Conservation (phyloP, 2,888 invertebrate species). For the Callinectes sapidus region DNA sequence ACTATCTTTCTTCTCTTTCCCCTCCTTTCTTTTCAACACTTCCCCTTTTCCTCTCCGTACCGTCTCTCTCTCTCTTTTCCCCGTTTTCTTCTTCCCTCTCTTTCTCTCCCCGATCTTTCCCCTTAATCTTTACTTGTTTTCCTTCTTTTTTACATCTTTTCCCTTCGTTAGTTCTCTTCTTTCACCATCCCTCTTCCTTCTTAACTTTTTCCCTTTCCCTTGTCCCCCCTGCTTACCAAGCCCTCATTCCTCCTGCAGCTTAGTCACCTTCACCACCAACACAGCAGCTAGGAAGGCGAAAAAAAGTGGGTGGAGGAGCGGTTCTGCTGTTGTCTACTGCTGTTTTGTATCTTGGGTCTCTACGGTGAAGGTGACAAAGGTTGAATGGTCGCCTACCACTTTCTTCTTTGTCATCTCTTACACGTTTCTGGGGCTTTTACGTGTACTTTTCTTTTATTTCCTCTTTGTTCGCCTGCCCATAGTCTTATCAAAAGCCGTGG, state of each 20-base stretch:
- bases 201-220: neutral
- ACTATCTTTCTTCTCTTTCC: neutral
- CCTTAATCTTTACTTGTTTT: neutral
- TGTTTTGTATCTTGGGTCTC: neutral
- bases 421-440: neutral
- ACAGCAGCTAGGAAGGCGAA: neutral
- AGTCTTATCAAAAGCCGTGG: neutral
- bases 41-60: neutral
- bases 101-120: neutral
- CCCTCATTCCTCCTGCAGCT: neutral
- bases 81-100: neutral
- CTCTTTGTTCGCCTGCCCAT: neutral
- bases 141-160: neutral
- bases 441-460: neutral
- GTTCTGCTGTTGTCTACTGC: neutral
- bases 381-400: neutral
- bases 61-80: neutral
- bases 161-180: neutral
- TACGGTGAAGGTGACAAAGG: neutral
- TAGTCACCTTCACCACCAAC: neutral
- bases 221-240: neutral
- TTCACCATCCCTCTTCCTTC: neutral
- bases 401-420: neutral
- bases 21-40: neutral
- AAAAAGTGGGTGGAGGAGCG: neutral